Conservation (phyloP, 2,113 vertebrate genomes). For the Pseudopodoces humilis region DNA sequence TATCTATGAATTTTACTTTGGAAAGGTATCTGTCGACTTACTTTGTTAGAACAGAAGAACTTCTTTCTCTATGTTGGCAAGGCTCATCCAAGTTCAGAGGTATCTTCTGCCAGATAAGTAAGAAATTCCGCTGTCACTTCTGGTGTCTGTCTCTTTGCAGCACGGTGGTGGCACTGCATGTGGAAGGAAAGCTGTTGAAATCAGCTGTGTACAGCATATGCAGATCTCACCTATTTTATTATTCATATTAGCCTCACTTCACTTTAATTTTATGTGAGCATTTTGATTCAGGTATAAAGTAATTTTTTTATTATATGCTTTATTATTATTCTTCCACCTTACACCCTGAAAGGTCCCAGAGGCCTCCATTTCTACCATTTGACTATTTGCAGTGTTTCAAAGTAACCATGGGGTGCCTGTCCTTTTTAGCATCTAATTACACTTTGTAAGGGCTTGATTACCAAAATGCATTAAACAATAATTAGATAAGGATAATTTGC, state of each 20-base stretch:
- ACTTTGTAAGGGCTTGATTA: slow-evolving; percentile 69
- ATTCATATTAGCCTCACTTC: background rate
- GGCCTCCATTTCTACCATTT: background rate
- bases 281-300: slow-evolving; percentile 1
- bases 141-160: background rate
- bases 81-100: background rate
- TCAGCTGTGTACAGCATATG: background rate
- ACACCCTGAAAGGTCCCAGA: background rate
- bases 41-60: background rate
- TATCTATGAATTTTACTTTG: background rate
- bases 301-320: background rate
- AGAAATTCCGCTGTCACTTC: background rate
- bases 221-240: background rate
- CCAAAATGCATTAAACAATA: slow-evolving; percentile 75
- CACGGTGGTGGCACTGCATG: accelerated
- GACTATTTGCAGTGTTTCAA: slow-evolving; percentile 18
- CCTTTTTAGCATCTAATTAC: slow-evolving; percentile 72
- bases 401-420: slow-evolving; percentile 19
- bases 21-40: background rate
- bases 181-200: background rate
- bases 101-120: background rate
- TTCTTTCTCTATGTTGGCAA: background rate
- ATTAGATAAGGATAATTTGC: slow-evolving; percentile 79
- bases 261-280: background rate
- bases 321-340: background rate